phyloP scores from a whole-genome alignment of 2,888 invertebrate species.

The Amphipoea oculea region DNA sequence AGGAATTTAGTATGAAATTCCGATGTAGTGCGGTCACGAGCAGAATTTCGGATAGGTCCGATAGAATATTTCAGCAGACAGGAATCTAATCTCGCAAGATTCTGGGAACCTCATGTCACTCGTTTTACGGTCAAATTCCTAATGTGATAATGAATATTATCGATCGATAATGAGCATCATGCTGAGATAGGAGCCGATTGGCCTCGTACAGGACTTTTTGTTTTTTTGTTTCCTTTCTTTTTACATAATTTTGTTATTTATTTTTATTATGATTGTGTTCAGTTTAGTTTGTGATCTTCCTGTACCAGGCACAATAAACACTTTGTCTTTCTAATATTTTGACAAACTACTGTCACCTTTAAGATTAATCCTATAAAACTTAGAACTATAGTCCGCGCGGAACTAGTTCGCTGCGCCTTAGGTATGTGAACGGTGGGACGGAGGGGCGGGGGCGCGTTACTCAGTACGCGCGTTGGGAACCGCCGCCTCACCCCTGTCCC shows the following conservation, averaged over 20 bases:
- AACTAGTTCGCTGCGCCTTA: too few relatives aligned
- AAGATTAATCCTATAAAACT: too few relatives aligned
- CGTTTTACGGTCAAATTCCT: constrained; percentile 11
- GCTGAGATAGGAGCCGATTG: neutral
- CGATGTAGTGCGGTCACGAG: constrained; percentile 27
- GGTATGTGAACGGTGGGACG: too few relatives aligned
- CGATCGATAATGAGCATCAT: neutral
- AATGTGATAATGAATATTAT: constrained; percentile 12
- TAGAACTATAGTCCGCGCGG: too few relatives aligned
- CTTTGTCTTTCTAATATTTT: neutral
- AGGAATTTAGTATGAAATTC: constrained; percentile 27
- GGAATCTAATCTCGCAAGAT: constrained; percentile 38
- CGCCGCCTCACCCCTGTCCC: too few relatives aligned
- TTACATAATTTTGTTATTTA: neutral
- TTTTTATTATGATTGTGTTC: neutral
- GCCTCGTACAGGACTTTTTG: neutral
- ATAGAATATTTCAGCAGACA: constrained; percentile 36
- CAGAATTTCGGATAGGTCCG: constrained; percentile 33
- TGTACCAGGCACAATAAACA: neutral
- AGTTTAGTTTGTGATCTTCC: neutral
- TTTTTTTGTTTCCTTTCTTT: neutral
- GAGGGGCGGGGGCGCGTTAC: too few relatives aligned
- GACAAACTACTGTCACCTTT: neutral
- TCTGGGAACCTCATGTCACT: constrained; percentile 12
- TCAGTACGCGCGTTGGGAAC: too few relatives aligned